A percentile compares a stretch with the other conserved stretches of the same genome.
Evolutionary conservation across 2,888 invertebrate species (phyloP).

Genomic region (Cordilura impudica): DNA sequence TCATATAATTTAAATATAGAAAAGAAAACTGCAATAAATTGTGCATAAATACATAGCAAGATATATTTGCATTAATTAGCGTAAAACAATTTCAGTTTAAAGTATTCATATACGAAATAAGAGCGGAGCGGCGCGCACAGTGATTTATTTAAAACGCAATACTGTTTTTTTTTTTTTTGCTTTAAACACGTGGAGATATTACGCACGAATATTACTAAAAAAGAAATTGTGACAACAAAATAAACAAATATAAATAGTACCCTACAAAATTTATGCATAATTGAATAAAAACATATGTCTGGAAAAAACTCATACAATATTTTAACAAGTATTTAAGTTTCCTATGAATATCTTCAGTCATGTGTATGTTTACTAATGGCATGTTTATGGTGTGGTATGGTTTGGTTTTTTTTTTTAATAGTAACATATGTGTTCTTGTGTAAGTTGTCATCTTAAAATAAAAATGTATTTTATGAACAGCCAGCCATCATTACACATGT

Average conservation of each 20-base stretch:
- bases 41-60: not conserved
- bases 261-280: too few relatives aligned
- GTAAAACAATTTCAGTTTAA: not conserved
- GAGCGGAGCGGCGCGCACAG: not conserved
- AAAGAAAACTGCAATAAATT: not conserved
- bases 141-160: constrained; percentile 50
- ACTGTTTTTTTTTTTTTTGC: constrained; percentile 3
- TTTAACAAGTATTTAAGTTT: not conserved
- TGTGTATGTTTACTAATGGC: not conserved
- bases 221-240: constrained; percentile 2
- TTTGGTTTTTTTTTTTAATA: constrained; percentile 1
- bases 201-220: not conserved
- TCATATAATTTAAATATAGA: not conserved
- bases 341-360: not conserved
- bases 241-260: not conserved
- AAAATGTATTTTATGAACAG: not conserved
- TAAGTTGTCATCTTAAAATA: not conserved
- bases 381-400: not conserved
- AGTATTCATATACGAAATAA: not conserved
- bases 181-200: constrained; percentile 43
- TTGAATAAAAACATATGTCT: not conserved
- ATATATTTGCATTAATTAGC: not conserved
- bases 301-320: not conserved
- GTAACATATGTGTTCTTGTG: constrained; percentile 15
- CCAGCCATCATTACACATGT: constrained; percentile 24